Evolutionary conservation across 2,797 vertebrate genomes (phyloP).

Genomic region (Mormyrops boulengeri): DNA sequence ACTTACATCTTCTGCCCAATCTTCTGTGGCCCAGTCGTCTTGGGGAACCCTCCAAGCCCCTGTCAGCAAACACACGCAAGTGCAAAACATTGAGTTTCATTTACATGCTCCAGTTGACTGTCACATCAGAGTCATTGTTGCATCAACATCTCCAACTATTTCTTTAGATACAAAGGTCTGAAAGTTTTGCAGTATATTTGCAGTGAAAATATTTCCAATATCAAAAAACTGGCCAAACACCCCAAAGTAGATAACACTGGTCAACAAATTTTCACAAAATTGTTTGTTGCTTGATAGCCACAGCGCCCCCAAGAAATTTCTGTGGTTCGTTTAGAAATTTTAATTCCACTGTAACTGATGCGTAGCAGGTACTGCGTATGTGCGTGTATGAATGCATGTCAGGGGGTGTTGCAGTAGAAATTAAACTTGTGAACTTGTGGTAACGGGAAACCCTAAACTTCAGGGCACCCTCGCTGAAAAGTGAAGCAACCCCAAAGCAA

Average conservation of each 20-base stretch:
- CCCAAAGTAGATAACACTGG: neutral
- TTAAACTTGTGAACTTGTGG: neutral
- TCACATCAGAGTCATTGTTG: neutral
- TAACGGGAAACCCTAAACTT: neutral
- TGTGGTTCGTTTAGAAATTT: neutral
- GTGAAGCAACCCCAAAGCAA: neutral
- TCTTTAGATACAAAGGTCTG: neutral
- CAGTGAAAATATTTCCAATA: neutral
- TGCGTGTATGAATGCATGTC: neutral
- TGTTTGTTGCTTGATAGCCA: neutral
- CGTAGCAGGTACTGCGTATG: neutral
- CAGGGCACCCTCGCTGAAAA: neutral
- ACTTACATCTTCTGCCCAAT: constrained; percentile 97
- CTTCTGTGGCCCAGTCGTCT: constrained; percentile 90
- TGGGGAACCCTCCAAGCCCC: constrained; percentile 80
- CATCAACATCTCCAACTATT: neutral
- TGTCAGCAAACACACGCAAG: constrained; percentile 7
- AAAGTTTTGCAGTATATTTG: neutral
- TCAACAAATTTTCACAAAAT: too few relatives aligned
- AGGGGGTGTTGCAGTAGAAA: neutral
- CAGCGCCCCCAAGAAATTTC: neutral
- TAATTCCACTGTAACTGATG: neutral
- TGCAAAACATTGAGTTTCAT: neutral
- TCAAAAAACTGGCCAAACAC: neutral
- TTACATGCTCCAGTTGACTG: neutral